phyloP scores from a whole-genome alignment of 1,140 invertebrate genomes.

The Hylyphantes graminicola region DNA sequence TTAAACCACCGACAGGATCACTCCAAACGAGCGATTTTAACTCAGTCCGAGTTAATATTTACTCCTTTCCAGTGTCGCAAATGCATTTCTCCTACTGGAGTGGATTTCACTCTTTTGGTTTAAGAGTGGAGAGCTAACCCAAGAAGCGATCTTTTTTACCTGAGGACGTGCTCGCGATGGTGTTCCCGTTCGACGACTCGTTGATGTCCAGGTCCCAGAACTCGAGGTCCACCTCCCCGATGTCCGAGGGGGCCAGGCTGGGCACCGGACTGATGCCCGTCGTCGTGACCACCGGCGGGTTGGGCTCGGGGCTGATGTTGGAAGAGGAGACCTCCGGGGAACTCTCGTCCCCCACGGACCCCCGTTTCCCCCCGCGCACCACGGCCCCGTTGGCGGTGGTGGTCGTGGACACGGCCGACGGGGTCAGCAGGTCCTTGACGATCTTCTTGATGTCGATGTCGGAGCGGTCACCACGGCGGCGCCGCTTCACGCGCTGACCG shows the following conservation, averaged over 20 bases:
- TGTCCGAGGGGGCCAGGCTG: slow-evolving; percentile 70
- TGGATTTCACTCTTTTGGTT: no score
- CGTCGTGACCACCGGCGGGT: slow-evolving; percentile 64
- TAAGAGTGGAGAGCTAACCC: no score
- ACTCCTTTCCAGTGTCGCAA: no score
- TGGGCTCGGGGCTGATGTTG: slow-evolving; percentile 66
- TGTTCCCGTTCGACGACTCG: slow-evolving; percentile 58
- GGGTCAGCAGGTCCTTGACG: slow-evolving; percentile 46
- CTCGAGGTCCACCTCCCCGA: slow-evolving; percentile 80
- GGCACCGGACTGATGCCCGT: slow-evolving; percentile 63
- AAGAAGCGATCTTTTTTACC: no score
- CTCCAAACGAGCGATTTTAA: no score
- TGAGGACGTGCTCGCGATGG: slow-evolving; percentile 57
- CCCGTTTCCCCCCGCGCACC: slow-evolving; percentile 46
- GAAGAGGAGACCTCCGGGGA: slow-evolving; percentile 80
- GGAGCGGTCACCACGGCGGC: slow-evolving; percentile 40
- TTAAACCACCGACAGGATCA: no score
- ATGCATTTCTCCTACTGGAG: no score
- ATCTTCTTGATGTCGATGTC: slow-evolving; percentile 51
- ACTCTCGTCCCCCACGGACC: slow-evolving; percentile 70
- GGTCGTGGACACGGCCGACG: not conserved
- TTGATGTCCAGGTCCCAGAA: slow-evolving; percentile 79
- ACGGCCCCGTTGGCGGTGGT: slow-evolving; percentile 14
- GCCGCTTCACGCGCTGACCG: slow-evolving; percentile 54
- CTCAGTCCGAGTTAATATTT: no score